A percentile compares a stretch with the other conserved stretches of the same genome.
These are phyloP conservation scores for Dendrolimus kikuchii DNA, from an alignment of 1,140 invertebrate genomes.

Conservation along the genomic window DNA sequence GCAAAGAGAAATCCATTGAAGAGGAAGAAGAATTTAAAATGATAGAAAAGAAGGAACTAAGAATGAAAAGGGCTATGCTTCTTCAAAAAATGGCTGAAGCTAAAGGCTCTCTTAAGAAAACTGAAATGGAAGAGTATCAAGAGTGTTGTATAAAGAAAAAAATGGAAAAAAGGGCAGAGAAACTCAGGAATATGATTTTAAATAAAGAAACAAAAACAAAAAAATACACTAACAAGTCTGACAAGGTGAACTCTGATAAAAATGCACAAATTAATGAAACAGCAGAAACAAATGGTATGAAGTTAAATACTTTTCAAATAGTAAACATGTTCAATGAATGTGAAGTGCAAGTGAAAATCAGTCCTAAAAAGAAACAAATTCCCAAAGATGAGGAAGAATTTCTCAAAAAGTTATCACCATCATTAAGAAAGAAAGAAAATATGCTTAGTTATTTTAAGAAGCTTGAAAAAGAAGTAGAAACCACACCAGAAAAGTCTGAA, in stretches of 20 bases:
- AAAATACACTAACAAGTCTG: conserved; percentile 11
- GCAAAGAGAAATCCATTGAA: conserved; percentile 55
- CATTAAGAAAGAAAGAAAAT: conserved; percentile 73
- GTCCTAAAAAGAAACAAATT: conserved; percentile 19
- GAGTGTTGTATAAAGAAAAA: conserved; percentile 69
- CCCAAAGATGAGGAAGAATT: conserved; percentile 52
- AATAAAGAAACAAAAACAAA: conserved; percentile 19
- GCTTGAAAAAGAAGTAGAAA: conserved; percentile 31
- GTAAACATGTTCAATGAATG: conserved; percentile 39
- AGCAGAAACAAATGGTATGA: conserved; percentile 1
- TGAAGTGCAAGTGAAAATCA: conserved; percentile 11
- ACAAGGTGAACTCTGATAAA: conserved; percentile 3
- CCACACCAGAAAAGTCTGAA: conserved; percentile 12
- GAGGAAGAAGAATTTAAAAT: conserved; percentile 24
- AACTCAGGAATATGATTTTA: conserved; percentile 65
- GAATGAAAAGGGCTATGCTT: conserved; percentile 65
- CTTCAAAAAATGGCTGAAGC: conserved; percentile 74
- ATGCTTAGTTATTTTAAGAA: conserved; percentile 73
- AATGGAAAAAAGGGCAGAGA: conserved; percentile 73
- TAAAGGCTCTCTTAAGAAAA: conserved; percentile 73
- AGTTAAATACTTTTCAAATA: conserved; percentile 23
- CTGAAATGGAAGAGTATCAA: conserved; percentile 69
- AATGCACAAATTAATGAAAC: not conserved
- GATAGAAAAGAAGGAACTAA: conserved; percentile 47
- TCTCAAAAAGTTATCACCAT: conserved; percentile 66